These are phyloP conservation scores for Muschampia plurimacula DNA, from an alignment of 2,888 invertebrate genomes.

Conservation along the genomic window DNA sequence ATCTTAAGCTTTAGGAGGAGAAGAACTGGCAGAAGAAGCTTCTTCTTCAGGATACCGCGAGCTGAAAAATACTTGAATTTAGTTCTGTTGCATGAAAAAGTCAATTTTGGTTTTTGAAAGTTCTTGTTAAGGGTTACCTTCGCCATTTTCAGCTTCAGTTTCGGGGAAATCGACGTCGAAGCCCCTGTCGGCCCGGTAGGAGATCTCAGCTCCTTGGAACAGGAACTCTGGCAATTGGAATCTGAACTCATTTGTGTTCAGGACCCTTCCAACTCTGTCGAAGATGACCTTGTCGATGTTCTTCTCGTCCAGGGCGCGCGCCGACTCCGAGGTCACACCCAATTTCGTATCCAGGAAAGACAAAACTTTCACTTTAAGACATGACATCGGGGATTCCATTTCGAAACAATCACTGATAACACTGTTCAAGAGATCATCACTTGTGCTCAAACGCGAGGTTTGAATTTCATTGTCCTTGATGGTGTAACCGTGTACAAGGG, in stretches of 20 bases:
- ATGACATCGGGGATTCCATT: constrained; percentile 88
- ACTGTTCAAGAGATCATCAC: constrained; percentile 89
- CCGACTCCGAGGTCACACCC: constrained; percentile 86
- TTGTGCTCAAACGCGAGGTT: constrained; percentile 85
- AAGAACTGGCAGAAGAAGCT: constrained; percentile 91
- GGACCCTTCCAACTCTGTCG: constrained; percentile 89
- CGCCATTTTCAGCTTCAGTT: constrained; percentile 77
- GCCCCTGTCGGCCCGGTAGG: constrained; percentile 88
- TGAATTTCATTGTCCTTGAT: constrained; percentile 85
- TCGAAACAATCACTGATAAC: constrained; percentile 91
- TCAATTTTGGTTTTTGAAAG: neutral
- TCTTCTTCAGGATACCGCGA: constrained; percentile 93
- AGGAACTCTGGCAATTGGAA: constrained; percentile 90
- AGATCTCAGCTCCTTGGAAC: constrained; percentile 88
- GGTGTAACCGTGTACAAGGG: constrained; percentile 77
- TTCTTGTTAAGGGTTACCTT: constrained; percentile 68
- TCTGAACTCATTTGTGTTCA: constrained; percentile 91
- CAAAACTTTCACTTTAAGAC: constrained; percentile 91
- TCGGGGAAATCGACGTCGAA: constrained; percentile 87
- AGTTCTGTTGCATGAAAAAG: constrained; percentile 14
- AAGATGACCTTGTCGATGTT: constrained; percentile 91
- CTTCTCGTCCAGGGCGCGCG: constrained; percentile 85
- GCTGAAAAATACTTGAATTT: constrained; percentile 77
- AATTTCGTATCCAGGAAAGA: constrained; percentile 90
- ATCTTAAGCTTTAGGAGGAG: constrained; percentile 93